phyloP scores from a whole-genome alignment of 30 jellyfish, hydroid and myxozoan genomes.

The Aurelia aurita complex sp. Pacific region DNA sequence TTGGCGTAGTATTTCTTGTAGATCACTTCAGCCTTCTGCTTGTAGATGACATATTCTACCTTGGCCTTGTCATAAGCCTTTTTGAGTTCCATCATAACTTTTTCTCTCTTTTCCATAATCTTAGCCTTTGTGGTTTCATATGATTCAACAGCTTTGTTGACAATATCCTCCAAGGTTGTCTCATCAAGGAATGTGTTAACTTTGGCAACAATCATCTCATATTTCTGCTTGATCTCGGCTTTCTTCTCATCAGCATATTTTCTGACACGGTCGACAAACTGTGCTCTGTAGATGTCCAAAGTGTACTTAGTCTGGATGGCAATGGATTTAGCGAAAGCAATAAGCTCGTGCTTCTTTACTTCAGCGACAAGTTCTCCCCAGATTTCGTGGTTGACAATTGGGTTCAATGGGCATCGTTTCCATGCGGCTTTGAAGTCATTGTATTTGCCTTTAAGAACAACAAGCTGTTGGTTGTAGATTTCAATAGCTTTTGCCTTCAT shows the following conservation, averaged over 20 bases:
- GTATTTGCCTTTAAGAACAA: conserved; percentile 5
- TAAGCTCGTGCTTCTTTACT: conserved; percentile 78
- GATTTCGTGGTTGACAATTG: conserved; percentile 78
- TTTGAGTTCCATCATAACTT: conserved; percentile 32
- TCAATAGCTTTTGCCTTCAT: conserved; percentile 32
- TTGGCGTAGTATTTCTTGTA: conserved; percentile 60
- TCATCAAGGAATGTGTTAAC: conserved; percentile 61
- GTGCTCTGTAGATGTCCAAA: conserved; percentile 20
- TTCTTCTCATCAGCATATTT: conserved; percentile 4
- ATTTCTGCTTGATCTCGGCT: conserved; percentile 28
- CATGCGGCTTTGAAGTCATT: conserved; percentile 31
- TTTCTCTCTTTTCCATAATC: conserved; percentile 39
- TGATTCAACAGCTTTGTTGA: conserved; percentile 38
- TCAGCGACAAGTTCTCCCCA: conserved; percentile 94
- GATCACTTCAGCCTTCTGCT: conserved; percentile 23
- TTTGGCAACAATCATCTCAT: conserved; percentile 18
- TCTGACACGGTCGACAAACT: conserved; percentile 6
- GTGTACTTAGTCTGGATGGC: conserved; percentile 37
- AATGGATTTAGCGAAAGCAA: conserved; percentile 19
- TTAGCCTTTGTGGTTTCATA: conserved; percentile 27
- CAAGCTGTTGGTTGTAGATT: conserved; percentile 31
- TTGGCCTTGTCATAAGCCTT: conserved; percentile 45
- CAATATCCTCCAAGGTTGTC: conserved; percentile 73
- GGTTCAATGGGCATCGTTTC: conserved; percentile 77
- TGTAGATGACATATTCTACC: conserved; percentile 36